Evolutionary conservation across 2,888 invertebrate species (phyloP).

Genomic region (Parnassius apollo): DNA sequence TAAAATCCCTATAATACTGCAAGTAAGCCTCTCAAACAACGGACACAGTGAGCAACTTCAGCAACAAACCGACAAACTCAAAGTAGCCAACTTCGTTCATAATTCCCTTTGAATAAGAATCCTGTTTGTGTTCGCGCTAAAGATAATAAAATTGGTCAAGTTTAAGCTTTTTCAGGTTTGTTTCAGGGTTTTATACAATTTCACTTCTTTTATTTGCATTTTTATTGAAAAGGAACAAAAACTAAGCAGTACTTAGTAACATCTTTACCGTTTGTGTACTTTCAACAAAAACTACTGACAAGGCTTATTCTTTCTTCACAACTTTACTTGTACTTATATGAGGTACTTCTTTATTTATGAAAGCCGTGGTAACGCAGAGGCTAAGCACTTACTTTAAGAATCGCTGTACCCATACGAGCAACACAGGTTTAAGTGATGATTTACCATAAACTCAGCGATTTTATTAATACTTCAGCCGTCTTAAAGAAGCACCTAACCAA

Average conservation of each 20-base stretch:
- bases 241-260: background rate
- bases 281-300: too few relatives aligned
- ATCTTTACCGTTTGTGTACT: background rate
- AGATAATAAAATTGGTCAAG: slow-evolving; percentile 34
- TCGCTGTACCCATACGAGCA: too few relatives aligned
- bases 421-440: too few relatives aligned
- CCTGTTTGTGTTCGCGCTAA: slow-evolving; percentile 43
- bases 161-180: slow-evolving; percentile 23
- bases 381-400: too few relatives aligned
- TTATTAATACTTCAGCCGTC: too few relatives aligned
- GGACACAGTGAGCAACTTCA: slow-evolving; percentile 47
- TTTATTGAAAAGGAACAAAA: slow-evolving; percentile 17
- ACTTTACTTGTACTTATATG: too few relatives aligned
- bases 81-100: slow-evolving; percentile 63
- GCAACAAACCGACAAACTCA: slow-evolving; percentile 60
- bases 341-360: too few relatives aligned
- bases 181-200: slow-evolving; percentile 15
- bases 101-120: slow-evolving; percentile 60
- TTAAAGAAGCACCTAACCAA: too few relatives aligned
- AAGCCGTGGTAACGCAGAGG: too few relatives aligned
- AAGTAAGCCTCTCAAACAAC: slow-evolving; percentile 44
- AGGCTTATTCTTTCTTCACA: too few relatives aligned
- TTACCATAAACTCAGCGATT: too few relatives aligned
- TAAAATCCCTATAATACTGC: slow-evolving; percentile 52
- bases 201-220: slow-evolving; percentile 7